These are phyloP conservation scores for Noctilio leporinus DNA, from an alignment of 2,113 vertebrate species.

Conservation along the genomic window DNA sequence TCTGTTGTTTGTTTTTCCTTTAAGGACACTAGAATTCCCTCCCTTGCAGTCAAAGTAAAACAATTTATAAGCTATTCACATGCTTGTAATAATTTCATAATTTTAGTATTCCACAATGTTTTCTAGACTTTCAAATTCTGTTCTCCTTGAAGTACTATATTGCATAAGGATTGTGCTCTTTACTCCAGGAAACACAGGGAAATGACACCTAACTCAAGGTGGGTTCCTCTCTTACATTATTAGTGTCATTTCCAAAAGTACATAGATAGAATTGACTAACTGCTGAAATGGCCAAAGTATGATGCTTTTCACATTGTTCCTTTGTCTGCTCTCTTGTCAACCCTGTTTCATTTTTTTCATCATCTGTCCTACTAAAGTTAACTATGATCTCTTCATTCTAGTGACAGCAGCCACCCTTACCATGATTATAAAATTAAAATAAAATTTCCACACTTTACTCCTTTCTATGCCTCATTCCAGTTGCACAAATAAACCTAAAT, in stretches of 20 bases:
- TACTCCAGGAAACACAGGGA: not conserved
- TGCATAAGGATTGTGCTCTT: not conserved
- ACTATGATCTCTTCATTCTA: not conserved
- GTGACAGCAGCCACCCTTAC: not conserved
- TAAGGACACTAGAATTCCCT: not conserved
- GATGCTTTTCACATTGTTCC: not conserved
- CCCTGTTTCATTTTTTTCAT: not conserved
- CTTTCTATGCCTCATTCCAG: not conserved
- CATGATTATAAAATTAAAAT: slow-evolving; percentile 1
- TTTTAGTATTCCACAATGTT: not conserved
- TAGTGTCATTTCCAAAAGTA: not conserved
- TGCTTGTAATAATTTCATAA: not conserved
- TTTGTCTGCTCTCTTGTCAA: not conserved
- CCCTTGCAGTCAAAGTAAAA: not conserved
- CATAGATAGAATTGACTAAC: not conserved
- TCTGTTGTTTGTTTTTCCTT: not conserved
- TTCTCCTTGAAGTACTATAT: not conserved
- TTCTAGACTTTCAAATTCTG: not conserved
- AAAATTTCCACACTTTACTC: not conserved
- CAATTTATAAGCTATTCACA: not conserved
- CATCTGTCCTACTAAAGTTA: not conserved
- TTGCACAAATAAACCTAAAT: not conserved
- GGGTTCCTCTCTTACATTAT: not conserved
- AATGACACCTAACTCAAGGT: not conserved
- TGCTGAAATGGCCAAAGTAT: not conserved